Evolutionary conservation across 2,888 invertebrate genomes (phyloP), one percentile per base, ranked within the genome.

Genomic region (Chrysina gloriosa): DNA sequence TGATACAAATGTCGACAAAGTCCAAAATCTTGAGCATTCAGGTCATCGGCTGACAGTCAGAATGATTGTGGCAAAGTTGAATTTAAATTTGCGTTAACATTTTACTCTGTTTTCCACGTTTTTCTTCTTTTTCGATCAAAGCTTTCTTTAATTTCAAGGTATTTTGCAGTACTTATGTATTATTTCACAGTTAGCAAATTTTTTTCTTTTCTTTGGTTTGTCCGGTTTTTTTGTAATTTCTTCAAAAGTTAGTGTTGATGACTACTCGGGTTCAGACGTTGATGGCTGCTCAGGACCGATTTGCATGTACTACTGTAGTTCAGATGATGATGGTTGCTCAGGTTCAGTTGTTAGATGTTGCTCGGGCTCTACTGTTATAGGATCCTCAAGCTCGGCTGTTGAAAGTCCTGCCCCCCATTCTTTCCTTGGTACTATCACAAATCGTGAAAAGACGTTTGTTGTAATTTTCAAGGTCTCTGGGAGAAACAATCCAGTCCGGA

Each of bases 61-160:
- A n/a, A n/a, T n/a, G n/a, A n/a, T n/a, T n/a, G n/a, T n/a, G n/a
- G n/a, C n/a, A n/a, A n/a, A n/a, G n/a, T n/a, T n/a, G n/a, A n/a
- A n/a, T n/a, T n/a, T n/a, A n/a, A n/a, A n/a, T 34, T 42, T 42
- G 42, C 42, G n/a, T 42, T 42, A 6, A 4, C 42, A 11, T 42
- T 42, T 42, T n/a, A n/a, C 42, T 42, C 42, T 50, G 21, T 50
- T 50, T 11, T 50, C 21, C 21, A 9, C 50, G 50, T 16, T 50
- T 50, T 50, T 50, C 50, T 50, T 50, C 50, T 50, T 50, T 50
- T 50, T 21, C 50, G 21, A 50, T 50, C 50, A 50, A 50, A 21
- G 50, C 27, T 27, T 50, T 50, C 27, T 27, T 50, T 27, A 16
- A 42, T 42, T 42, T 42, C 42, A 14, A 42, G 11, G 11, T 42